Evolutionary conservation across 2,113 vertebrate genomes (phyloP), one percentile per base, ranked within the genome.

Genomic region (Phrynosoma platyrhinos): DNA sequence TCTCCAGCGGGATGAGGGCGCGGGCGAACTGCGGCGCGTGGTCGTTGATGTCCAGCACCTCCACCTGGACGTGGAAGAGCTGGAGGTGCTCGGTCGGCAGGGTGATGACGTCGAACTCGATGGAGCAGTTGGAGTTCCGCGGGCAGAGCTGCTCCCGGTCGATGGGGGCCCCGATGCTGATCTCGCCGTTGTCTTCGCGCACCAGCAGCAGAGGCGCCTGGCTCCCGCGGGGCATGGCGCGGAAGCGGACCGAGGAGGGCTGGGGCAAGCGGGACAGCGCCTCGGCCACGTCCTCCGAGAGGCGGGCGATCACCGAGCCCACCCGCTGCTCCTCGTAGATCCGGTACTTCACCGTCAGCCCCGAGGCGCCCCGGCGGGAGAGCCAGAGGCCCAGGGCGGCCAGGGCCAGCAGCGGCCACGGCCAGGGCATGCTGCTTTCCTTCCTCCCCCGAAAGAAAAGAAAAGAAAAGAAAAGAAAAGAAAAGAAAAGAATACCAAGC

Each of bases 11-110:
- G 5, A 99, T 98, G 71, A 99, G 96, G 79, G 98, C 92, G 82
- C 98, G 97, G 18, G 98, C 96, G 92, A 99, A 99, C 94, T 98
- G 98, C 3, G 99, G 99, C 1, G 98, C 96, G 95, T 99, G 98
- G 95, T 99, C 98, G 83, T 99, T 99, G 36, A 99, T 98, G 93
- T 99, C 99, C 97, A 99, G 92, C 92, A 99, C 98, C 83, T 99
- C 98, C 5, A 99, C 98, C 88, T 99, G 98, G n/a, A 99, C 97
- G 23, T 99, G 98, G 94, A 99, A 98, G 5, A 99, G 97, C 96
- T 99, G 98, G 94, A 99, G 96, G 92, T 99, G 97, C 69, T 99
- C 98, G 1, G 98, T 99, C 6, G 99, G 99, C 18, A 99, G 96
- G 2, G 98, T 99, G 91, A 99, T 97, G 94, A 99, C 98, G 76